A percentile compares a stretch with the other conserved stretches of the same genome.
Conservation (phyloP, 2,888 invertebrate species). For the Beris morrisii region DNA sequence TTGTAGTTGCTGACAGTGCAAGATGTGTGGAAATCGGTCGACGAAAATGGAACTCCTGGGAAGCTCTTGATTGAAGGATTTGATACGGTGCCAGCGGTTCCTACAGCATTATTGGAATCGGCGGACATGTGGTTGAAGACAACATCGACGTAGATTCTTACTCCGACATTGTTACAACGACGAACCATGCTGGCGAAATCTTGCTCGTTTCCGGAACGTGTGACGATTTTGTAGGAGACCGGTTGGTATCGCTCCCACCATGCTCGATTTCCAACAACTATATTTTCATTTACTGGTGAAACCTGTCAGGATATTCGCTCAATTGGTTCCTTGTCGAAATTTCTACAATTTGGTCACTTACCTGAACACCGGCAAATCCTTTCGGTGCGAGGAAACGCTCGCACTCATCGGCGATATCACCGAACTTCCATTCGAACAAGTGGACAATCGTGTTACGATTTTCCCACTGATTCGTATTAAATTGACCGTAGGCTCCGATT, state of each 20-base stretch:
- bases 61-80: constrained; percentile 59
- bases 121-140: constrained; percentile 88
- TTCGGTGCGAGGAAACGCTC: constrained; percentile 73
- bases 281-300: constrained; percentile 76
- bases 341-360: constrained; percentile 46
- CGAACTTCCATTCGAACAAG: constrained; percentile 82
- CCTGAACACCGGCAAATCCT: constrained; percentile 76
- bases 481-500: constrained; percentile 51
- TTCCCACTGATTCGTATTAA: constrained; percentile 61
- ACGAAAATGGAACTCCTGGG: constrained; percentile 69
- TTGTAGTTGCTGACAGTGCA: constrained; percentile 58
- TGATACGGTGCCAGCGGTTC: constrained; percentile 67
- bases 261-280: constrained; percentile 65
- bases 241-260: constrained; percentile 93
- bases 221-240: constrained; percentile 73
- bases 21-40: constrained; percentile 60
- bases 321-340: neutral
- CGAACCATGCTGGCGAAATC: constrained; percentile 76
- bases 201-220: constrained; percentile 75
- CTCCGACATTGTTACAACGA: constrained; percentile 77
- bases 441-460: constrained; percentile 71
- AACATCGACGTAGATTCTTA: constrained; percentile 81
- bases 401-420: constrained; percentile 78
- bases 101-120: constrained; percentile 49
- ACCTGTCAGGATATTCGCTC: constrained; percentile 50